Conservation (phyloP, 2,888 invertebrate genomes). For the Junonia oenone region DNA sequence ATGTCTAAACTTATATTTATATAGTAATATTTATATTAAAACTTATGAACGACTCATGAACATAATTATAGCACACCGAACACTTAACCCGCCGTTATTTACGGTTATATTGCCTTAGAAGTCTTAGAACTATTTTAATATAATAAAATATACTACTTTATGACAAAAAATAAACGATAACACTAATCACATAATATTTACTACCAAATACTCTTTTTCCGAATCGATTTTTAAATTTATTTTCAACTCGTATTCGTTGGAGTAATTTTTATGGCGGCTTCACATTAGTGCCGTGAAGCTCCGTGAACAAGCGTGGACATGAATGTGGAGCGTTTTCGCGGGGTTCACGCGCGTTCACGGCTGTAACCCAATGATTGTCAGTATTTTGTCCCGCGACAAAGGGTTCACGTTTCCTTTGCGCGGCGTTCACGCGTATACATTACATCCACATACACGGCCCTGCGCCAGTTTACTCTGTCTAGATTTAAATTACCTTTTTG, state of each 20-base stretch:
- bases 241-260: not conserved
- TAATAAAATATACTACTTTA: slow-evolving; percentile 20
- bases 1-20: slow-evolving; percentile 50
- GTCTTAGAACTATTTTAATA: slow-evolving; percentile 39
- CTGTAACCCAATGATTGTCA: too few relatives aligned
- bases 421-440: too few relatives aligned
- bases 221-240: not conserved
- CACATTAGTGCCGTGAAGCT: too few relatives aligned
- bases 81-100: slow-evolving; percentile 44
- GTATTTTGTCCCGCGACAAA: too few relatives aligned
- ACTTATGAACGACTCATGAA: not conserved
- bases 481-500: too few relatives aligned
- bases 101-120: slow-evolving; percentile 59
- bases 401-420: too few relatives aligned
- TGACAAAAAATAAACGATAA: slow-evolving; percentile 1
- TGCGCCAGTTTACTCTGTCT: too few relatives aligned
- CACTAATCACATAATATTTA: not conserved
- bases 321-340: too few relatives aligned
- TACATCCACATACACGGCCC: too few relatives aligned
- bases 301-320: too few relatives aligned
- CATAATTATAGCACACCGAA: slow-evolving; percentile 33
- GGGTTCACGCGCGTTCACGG: too few relatives aligned
- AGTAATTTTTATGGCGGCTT: too few relatives aligned
- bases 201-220: not conserved
- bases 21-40: slow-evolving; percentile 49